Percentiles rank a stretch among this genome's conserved stretches.
phyloP scores from a whole-genome alignment of 35 echinoderm and acorn worm species.

The Chiridota heheva region DNA sequence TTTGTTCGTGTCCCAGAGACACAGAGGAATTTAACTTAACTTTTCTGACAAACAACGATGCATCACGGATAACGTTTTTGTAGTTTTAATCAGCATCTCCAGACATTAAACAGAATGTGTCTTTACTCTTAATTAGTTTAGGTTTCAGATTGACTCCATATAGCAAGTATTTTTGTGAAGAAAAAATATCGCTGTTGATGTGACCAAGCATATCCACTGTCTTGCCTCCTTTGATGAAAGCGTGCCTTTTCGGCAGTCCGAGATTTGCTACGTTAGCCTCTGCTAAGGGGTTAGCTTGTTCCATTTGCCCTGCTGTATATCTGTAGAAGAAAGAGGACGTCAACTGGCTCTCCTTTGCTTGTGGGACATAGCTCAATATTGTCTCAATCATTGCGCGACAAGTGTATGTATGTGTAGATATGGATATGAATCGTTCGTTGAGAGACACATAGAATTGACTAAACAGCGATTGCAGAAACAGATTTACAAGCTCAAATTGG shows the following conservation, averaged over 20 bases:
- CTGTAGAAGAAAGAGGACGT: constrained; percentile 58
- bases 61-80: constrained; percentile 42
- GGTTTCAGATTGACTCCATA: constrained; percentile 44
- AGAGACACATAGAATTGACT: constrained; percentile 52
- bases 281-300: constrained; percentile 21
- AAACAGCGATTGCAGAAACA: constrained; percentile 64
- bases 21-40: constrained; percentile 41
- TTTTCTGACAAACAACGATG: constrained; percentile 51
- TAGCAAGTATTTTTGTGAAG: constrained; percentile 18
- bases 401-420: constrained; percentile 29
- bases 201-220: too few species aligned
- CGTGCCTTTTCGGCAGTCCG: constrained; percentile 1
- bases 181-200: too few species aligned
- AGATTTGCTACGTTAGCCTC: constrained; percentile 7
- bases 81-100: constrained; percentile 14
- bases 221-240: constrained; percentile 6
- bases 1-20: constrained; percentile 31
- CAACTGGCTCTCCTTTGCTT: constrained; percentile 45
- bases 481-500: constrained; percentile 40
- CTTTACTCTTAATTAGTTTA: constrained; percentile 59
- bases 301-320: constrained; percentile 54
- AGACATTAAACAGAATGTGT: constrained; percentile 66
- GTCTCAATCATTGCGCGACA: constrained; percentile 66
- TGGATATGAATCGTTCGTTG: constrained; percentile 36
- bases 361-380: constrained; percentile 34